Conservation (phyloP, 53 echinoderm and acorn worm genomes). For the Arbacia lixula region DNA sequence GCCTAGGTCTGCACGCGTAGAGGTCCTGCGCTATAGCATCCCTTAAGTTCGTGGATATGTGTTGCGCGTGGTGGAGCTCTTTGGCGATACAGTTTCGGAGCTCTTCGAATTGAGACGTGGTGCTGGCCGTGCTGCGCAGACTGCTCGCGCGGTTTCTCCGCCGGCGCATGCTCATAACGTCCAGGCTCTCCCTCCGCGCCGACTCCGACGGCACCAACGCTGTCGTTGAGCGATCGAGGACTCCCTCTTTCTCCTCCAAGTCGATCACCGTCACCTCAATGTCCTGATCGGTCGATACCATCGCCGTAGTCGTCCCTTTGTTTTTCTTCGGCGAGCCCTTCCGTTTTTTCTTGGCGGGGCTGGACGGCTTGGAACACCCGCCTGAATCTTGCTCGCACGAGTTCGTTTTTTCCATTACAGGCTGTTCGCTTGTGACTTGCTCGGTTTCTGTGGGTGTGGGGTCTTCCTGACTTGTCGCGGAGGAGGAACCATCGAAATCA, state of each 20-base stretch:
- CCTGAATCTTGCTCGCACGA: constrained; percentile 18
- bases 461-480: constrained; percentile 78
- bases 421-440: constrained; percentile 24
- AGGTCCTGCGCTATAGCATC: constrained; percentile 87
- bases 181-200: constrained; percentile 65
- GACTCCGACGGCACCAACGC: constrained; percentile 74
- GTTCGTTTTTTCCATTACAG: constrained; percentile 20
- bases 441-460: constrained; percentile 29
- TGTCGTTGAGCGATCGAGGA: constrained; percentile 55
- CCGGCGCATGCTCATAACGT: constrained; percentile 66
- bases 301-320: constrained; percentile 27
- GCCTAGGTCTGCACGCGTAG: constrained; percentile 73
- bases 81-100: constrained; percentile 83
- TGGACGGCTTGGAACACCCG: not conserved
- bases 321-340: constrained; percentile 27
- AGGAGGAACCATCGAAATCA: constrained; percentile 96
- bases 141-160: constrained; percentile 66
- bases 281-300: constrained; percentile 1
- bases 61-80: constrained; percentile 80
- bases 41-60: constrained; percentile 80
- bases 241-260: constrained; percentile 5
- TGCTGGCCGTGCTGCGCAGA: constrained; percentile 73
- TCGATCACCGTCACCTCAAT: constrained; percentile 14
- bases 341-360: constrained; percentile 30
- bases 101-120: constrained; percentile 64